These are phyloP conservation scores for Crossoptilon crossoptilon DNA, from an alignment of 2,797 vertebrate genomes.

Conservation along the genomic window DNA sequence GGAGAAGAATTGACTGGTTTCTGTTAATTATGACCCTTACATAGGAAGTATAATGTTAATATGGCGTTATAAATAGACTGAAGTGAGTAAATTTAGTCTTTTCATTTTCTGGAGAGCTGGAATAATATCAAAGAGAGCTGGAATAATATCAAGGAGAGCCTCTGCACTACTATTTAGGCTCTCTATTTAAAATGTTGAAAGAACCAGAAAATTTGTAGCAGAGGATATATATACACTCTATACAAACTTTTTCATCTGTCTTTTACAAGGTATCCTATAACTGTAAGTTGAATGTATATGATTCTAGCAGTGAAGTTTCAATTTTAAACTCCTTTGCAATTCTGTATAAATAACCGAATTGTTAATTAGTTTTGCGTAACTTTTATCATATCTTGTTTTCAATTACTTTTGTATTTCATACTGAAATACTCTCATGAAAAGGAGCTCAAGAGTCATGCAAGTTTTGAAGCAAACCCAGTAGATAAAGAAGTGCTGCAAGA, in stretches of 20 bases:
- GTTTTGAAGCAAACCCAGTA: not conserved
- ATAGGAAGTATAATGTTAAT: not conserved
- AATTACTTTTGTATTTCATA: not conserved
- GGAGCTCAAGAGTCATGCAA: not conserved
- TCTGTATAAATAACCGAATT: not conserved
- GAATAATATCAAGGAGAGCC: not conserved
- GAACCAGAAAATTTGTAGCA: not conserved
- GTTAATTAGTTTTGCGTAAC: not conserved
- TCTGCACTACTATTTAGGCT: not conserved
- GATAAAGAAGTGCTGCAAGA: not conserved
- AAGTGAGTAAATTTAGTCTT: not conserved
- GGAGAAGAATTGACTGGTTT: not conserved
- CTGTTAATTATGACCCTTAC: not conserved
- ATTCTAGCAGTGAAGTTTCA: not conserved
- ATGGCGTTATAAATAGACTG: not conserved
- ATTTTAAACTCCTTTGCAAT: not conserved
- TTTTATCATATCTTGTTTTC: not conserved
- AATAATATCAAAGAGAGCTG: not conserved
- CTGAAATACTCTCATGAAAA: not conserved
- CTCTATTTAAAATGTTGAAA: not conserved
- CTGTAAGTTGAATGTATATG: not conserved
- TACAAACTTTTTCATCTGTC: not conserved
- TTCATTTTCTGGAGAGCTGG: not conserved
- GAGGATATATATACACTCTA: not conserved
- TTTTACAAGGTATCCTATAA: not conserved